These are phyloP conservation scores for Trilocha varians DNA, from an alignment of 2,888 invertebrate genomes.

Conservation along the genomic window DNA sequence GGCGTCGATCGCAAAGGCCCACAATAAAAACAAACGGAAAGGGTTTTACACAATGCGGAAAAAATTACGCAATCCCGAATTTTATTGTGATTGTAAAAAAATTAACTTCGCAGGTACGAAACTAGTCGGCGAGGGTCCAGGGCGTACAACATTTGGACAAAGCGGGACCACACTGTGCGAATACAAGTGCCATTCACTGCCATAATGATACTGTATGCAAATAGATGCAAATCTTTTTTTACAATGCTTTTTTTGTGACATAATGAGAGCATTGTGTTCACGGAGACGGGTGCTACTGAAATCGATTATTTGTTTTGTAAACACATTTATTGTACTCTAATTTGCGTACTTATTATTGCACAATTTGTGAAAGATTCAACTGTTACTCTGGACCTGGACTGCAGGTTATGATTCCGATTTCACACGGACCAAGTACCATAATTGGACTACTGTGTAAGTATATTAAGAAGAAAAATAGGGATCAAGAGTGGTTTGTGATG, in stretches of 20 bases:
- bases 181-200: conserved; percentile 40
- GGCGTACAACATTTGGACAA: conserved; percentile 17
- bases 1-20: conserved; percentile 46
- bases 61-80: conserved; percentile 65
- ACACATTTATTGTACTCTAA: conserved; percentile 33
- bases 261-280: conserved; percentile 34
- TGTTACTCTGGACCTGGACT: too few species aligned
- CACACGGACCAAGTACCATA: too few species aligned
- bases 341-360: too few species aligned
- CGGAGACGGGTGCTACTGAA: conserved; percentile 42
- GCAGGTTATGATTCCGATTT: too few species aligned
- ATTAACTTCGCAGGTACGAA: conserved; percentile 61
- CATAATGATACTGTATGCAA: conserved; percentile 56
- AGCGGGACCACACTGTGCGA: conserved; percentile 28
- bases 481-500: too few species aligned
- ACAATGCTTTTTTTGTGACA: conserved; percentile 33
- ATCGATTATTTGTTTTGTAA: conserved; percentile 43
- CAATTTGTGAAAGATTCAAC: too few species aligned
- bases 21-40: conserved; percentile 69
- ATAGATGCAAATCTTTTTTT: conserved; percentile 52
- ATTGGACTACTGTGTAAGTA: too few species aligned
- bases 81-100: conserved; percentile 51
- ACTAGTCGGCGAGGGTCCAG: conserved; percentile 23
- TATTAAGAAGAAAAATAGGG: too few species aligned
- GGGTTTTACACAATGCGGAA: conserved; percentile 69